Conservation (phyloP, 23 tunicate genomes). For the Halocynthia aurantium region DNA sequence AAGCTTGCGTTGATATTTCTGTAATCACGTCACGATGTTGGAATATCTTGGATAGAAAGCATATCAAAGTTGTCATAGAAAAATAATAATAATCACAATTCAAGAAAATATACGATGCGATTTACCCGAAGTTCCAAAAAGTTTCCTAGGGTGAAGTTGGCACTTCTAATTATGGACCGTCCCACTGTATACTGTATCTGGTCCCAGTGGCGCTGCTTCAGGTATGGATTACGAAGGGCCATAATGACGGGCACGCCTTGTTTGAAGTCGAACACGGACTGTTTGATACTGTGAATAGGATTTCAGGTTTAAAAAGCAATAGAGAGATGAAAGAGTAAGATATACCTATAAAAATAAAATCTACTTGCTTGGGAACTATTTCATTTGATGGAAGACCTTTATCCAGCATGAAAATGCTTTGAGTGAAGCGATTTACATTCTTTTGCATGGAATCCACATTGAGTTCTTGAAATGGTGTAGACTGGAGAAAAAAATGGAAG, state of each 20-base stretch:
- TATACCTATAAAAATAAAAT: background rate
- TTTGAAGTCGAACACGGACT: conserved; percentile 72
- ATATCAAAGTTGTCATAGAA: background rate
- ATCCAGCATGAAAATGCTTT: conserved; percentile 93
- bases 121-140: conserved; percentile 74
- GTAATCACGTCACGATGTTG: conserved; percentile 83
- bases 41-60: conserved; percentile 30
- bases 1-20: conserved; percentile 86
- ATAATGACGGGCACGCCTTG: conserved; percentile 80
- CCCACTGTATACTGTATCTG: conserved; percentile 94
- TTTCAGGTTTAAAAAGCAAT: background rate
- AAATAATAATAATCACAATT: background rate
- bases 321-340: background rate
- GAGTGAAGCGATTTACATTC: conserved; percentile 75
- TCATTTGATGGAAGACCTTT: conserved; percentile 84
- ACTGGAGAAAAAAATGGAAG: conserved; percentile 24
- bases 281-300: conserved; percentile 43
- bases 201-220: conserved; percentile 85
- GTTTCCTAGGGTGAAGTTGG: conserved; percentile 70
- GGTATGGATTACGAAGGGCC: conserved; percentile 58
- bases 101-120: background rate
- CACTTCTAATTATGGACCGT: conserved; percentile 73
- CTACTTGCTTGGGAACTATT: conserved; percentile 64
- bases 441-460: conserved; percentile 69
- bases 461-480: conserved; percentile 50